Base-by-base conservation (phyloP, 2,113 vertebrate genomes). In the Corythornis vintsioides region DNA sequence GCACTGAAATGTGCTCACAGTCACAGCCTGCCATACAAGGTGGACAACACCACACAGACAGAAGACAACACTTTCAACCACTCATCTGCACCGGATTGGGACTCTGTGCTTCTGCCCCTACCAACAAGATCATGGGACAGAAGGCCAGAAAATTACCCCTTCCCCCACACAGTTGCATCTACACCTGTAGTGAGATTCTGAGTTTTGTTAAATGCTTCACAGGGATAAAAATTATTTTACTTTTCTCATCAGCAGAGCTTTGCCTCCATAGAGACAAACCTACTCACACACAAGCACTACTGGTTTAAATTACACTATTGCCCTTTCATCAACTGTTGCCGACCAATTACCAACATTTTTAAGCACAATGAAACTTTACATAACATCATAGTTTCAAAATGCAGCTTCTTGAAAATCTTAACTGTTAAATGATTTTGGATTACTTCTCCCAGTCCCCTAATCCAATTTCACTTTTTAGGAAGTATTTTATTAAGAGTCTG, bases 41-140 rank as follows among this genome's bases (percentile, higher is more conserved):
- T 18, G 22, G 60, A 48, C 52, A 50, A 38, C 28, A 64, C 3
- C 0, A 0, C 24, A 24, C 0, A 0, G 24, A 20, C 1, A 1
- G 40, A 25, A 42, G 43, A 42, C 25, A 26, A 42, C 1, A 0
- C 40, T 55, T 66, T 40, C 35, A 10, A 13, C 22, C 5, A 0
- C 11, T 13, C n/a, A 28, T 47, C 64, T 42, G 9, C 2, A 13
- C 20, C 31, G 24, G 7, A 19, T 55, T 7, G 8, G 9, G 26
- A 38, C 18, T 15, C 19, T 16, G 38, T 42, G 33, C 40, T 76
- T 42, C 70, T 72, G 45, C 29, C 52, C 4, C 70, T n/a, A 48
- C 29, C 48, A 53, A 10, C 3, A 1, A 89, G 59, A 15, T 35
- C 0, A 0, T 11, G 18, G 47, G 10, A 66, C 22, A 15, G 20